phyloP scores from a whole-genome alignment of 2,888 invertebrate genomes.

The Cheilosia scutellata region DNA sequence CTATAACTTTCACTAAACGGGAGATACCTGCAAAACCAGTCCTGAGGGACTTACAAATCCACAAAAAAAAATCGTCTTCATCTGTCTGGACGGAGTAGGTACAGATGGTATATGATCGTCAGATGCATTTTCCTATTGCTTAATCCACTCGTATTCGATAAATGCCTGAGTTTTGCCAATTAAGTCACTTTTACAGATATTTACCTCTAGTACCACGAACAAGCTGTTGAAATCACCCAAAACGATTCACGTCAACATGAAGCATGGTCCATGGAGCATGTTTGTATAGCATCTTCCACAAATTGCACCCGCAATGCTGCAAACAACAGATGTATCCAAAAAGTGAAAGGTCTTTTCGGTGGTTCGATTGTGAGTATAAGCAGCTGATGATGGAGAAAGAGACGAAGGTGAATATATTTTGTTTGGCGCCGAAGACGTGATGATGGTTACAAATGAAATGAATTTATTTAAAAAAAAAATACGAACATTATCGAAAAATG shows the following conservation, averaged over 20 bases:
- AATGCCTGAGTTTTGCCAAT: constrained; percentile 60
- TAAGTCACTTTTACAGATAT: constrained; percentile 57
- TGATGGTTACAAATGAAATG: constrained; percentile 28
- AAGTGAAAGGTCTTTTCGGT: constrained; percentile 64
- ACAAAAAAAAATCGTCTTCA: background rate
- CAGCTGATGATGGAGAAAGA: background rate
- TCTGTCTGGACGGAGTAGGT: background rate
- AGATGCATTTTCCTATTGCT: constrained; percentile 49
- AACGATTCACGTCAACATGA: constrained; percentile 43
- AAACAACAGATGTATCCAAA: constrained; percentile 66
- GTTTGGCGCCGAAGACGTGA: constrained; percentile 46
- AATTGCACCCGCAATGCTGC: constrained; percentile 46
- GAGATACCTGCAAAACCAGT: constrained; percentile 51
- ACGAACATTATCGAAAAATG: constrained; percentile 30
- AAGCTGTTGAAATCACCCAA: constrained; percentile 43
- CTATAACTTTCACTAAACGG: constrained; percentile 48
- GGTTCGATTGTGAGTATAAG: background rate
- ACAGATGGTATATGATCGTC: constrained; percentile 39
- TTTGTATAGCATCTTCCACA: constrained; percentile 47
- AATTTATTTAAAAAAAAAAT: constrained; percentile 14
- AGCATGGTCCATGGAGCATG: constrained; percentile 23
- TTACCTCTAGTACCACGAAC: constrained; percentile 32
- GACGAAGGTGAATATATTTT: constrained; percentile 42
- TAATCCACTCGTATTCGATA: constrained; percentile 59
- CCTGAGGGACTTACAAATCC: constrained; percentile 41